Conservation (phyloP, 35 echinoderm and acorn worm species). For the Apostichopus californicus region DNA sequence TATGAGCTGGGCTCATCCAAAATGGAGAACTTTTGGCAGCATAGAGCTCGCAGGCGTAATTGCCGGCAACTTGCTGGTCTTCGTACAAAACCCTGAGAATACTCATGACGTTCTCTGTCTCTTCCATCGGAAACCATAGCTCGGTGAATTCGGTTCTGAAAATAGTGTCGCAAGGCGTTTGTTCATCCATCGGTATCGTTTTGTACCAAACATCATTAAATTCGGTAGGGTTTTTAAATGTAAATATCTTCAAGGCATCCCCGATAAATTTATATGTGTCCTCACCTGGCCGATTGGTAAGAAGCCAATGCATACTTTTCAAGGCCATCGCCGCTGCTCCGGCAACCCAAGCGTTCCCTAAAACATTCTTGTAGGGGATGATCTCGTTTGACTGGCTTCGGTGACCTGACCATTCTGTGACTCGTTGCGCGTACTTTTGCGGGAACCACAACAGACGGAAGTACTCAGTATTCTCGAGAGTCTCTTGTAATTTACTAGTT, state of each 20-base stretch:
- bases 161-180: too few relatives aligned
- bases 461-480: neutral
- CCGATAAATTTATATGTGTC: too few relatives aligned
- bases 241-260: too few relatives aligned
- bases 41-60: neutral
- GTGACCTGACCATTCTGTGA: neutral
- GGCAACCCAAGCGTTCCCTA: neutral
- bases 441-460: neutral
- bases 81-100: neutral
- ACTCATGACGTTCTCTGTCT: neutral
- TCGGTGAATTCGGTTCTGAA: too few relatives aligned
- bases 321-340: neutral
- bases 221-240: too few relatives aligned
- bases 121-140: too few relatives aligned
- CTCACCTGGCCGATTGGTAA: neutral
- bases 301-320: neutral
- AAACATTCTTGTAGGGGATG: neutral
- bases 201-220: too few relatives aligned
- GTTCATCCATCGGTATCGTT: too few relatives aligned
- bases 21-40: too few relatives aligned
- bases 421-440: constrained; percentile 2
- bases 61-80: neutral
- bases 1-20: neutral
- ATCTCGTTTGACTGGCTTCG: neutral
- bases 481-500: neutral